phyloP scores from a whole-genome alignment of 1,140 invertebrate genomes.

The Berghia stephanieae region DNA sequence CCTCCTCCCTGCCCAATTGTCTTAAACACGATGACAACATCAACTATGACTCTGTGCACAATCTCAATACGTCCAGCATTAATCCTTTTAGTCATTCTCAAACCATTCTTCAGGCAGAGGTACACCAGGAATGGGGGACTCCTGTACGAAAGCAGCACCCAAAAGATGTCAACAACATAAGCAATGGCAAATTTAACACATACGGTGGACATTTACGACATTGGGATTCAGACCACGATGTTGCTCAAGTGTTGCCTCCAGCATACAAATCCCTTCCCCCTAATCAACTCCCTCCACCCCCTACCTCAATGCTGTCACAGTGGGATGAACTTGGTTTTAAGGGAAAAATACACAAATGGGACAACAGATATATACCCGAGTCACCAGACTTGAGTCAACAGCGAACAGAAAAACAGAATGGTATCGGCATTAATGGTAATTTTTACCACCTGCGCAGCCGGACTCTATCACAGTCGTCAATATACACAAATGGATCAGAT shows the following conservation, averaged over 20 bases:
- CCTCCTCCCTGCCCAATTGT: not conserved
- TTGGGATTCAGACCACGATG: constrained; percentile 5
- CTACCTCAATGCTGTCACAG: not conserved
- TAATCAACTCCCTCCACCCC: not conserved
- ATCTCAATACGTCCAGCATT: constrained; percentile 16
- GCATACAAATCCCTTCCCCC: constrained; percentile 28
- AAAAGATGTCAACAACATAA: constrained; percentile 18
- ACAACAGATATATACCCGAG: not conserved
- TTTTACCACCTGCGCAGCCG: constrained; percentile 43
- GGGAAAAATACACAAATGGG: not conserved
- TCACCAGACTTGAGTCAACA: not conserved
- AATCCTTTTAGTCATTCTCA: constrained; percentile 45
- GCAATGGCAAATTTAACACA: not conserved
- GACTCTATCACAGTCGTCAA: constrained; percentile 41
- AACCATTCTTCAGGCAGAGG: constrained; percentile 58
- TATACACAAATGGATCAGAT: constrained; percentile 38
- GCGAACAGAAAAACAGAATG: not conserved
- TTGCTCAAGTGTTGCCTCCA: not conserved
- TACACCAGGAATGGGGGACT: constrained; percentile 58
- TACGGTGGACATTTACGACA: constrained; percentile 8
- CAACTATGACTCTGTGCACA: constrained; percentile 11
- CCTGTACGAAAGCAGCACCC: constrained; percentile 27
- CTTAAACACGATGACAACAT: not conserved
- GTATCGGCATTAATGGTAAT: constrained; percentile 10
- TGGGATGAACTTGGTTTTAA: constrained; percentile 1